A percentile compares a stretch with the other conserved stretches of the same genome.
Evolutionary conservation across 2,888 invertebrate genomes (phyloP).

Genomic region (Acholoe squamosa): DNA sequence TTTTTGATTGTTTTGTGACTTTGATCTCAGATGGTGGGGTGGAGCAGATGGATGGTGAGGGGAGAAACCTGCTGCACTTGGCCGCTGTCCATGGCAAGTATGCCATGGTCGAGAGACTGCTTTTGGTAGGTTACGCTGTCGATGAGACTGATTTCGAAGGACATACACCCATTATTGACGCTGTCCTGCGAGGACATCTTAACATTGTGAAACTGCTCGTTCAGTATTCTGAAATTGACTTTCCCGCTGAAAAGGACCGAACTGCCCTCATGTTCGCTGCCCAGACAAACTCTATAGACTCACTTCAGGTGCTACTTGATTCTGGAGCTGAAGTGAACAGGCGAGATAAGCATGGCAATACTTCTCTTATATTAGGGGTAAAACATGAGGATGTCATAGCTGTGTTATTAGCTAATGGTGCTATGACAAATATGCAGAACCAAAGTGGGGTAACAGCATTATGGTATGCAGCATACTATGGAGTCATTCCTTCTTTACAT

Average conservation of each 20-base stretch:
- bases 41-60: constrained; percentile 55
- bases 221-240: constrained; percentile 29
- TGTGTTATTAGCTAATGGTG: neutral
- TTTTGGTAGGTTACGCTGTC: neutral
- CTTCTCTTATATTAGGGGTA: constrained; percentile 31
- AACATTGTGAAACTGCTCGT: constrained; percentile 44
- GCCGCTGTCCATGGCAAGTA: constrained; percentile 13
- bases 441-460: constrained; percentile 12
- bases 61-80: constrained; percentile 47
- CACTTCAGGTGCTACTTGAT: constrained; percentile 1
- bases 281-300: neutral
- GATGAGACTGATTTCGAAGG: constrained; percentile 54
- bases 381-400: neutral
- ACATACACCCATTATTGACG: constrained; percentile 44
- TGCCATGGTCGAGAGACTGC: constrained; percentile 45
- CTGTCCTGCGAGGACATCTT: constrained; percentile 33
- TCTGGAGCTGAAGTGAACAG: constrained; percentile 10
- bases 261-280: constrained; percentile 52
- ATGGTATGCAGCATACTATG: constrained; percentile 55
- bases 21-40: constrained; percentile 17
- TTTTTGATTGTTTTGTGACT: constrained; percentile 4
- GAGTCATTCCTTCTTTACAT: neutral
- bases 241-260: constrained; percentile 18
- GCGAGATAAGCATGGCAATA: constrained; percentile 40
- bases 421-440: constrained; percentile 28